Evolutionary conservation across 2,113 vertebrate genomes (phyloP), one percentile per base, ranked within the genome.

Genomic region (Rhipidura dahli): DNA sequence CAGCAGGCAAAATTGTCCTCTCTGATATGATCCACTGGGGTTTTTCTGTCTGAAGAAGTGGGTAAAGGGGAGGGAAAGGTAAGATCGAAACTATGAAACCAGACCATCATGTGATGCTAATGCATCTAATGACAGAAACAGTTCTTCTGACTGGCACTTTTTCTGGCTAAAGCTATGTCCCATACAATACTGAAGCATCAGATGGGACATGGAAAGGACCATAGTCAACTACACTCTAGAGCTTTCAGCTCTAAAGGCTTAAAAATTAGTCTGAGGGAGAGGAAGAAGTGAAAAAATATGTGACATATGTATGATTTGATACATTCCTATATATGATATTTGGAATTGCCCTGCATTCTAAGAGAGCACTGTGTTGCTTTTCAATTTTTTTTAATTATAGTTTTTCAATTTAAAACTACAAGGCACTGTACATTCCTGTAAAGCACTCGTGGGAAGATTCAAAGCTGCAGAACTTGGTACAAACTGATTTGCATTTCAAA

Each of bases 401-500:
- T 26, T 66, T 37, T 93, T 87, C 33, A 51, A 5, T 94, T 86
- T 89, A 63, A 93, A 92, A 69, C 61, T 69, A 70, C 30, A 3
- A 27, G 12, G 19, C 79, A 71, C 21, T 59, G 12, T 57, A 85
- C 1, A 33, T 39, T 83, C 40, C 66, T 92, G 44, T 59, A 86
- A 91, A 83, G 44, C 42, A 77, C 65, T 91, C 86, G n/a, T 15
- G 28, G 37, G 51, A 70, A 95, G 45, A 93, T 68, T 89, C 59
- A 91, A 89, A 97, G 66, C 72, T 82, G 66, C 31, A 83, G 39
- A 76, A 84, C 31, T 92, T 81, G 88, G 7, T 92, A 56, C 37
- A 85, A 89, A 83, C 65, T 85, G 1, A 95, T 98, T 96, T 97
- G 31, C 72, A 96, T 95, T 97, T 97, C 95, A 97, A 93, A 97